A percentile compares a stretch with the other conserved stretches of the same genome.
phyloP scores from a whole-genome alignment of 2,797 vertebrate genomes.

The Salarias fasciatus region DNA sequence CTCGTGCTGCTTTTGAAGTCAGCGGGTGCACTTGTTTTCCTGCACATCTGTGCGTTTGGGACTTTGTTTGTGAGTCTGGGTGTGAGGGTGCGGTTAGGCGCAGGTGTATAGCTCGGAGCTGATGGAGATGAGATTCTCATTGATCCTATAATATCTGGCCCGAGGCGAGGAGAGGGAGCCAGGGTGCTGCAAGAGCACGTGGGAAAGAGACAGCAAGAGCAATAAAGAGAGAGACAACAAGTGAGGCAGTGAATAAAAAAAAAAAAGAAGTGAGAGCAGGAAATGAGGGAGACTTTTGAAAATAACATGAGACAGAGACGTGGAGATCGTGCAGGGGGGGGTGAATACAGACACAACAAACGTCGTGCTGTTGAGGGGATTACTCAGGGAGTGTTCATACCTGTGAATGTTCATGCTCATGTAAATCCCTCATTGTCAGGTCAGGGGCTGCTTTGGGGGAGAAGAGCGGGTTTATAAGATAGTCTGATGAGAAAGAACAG shows the following conservation, averaged over 20 bases:
- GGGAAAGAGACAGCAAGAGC: conserved; percentile 42
- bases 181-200: conserved; percentile 55
- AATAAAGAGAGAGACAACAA: conserved; percentile 40
- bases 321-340: conserved; percentile 33
- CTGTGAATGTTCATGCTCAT: conserved; percentile 59
- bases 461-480: conserved; percentile 76
- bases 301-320: conserved; percentile 34
- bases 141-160: conserved; percentile 82
- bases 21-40: conserved; percentile 31
- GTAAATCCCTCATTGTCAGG: conserved; percentile 63
- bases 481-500: conserved; percentile 63
- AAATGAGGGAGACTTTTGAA: conserved; percentile 27
- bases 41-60: conserved; percentile 16
- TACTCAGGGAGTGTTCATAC: conserved; percentile 72
- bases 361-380: conserved; percentile 57
- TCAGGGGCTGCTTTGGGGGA: conserved; percentile 49
- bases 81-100: conserved; percentile 47
- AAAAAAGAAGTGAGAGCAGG: background rate
- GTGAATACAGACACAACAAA: conserved; percentile 64
- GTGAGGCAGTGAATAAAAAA: conserved; percentile 30
- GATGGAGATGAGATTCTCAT: conserved; percentile 76
- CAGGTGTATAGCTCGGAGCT: conserved; percentile 83
- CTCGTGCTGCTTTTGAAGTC: conserved; percentile 37
- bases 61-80: conserved; percentile 31
- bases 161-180: conserved; percentile 42